Conservation (phyloP, 2,113 vertebrate species). For the Heterocephalus glaber region DNA sequence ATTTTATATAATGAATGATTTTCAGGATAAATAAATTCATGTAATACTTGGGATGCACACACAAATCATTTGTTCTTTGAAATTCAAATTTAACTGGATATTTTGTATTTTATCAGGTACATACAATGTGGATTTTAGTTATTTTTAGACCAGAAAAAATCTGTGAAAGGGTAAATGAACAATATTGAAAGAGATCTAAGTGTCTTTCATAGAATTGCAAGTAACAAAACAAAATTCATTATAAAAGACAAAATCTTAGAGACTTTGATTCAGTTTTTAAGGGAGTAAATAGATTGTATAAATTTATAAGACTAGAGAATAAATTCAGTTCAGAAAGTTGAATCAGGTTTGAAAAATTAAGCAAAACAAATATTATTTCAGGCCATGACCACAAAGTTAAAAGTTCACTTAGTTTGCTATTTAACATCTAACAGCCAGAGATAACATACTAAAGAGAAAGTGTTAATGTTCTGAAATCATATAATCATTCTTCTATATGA, state of each 20-base stretch:
- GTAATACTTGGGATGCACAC: neutral
- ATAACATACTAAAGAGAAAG: neutral
- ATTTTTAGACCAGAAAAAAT: neutral
- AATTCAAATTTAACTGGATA: neutral
- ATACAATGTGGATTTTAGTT: neutral
- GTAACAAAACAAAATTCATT: neutral
- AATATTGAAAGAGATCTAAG: neutral
- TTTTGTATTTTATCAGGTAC: conserved; percentile 1
- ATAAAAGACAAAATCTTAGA: conserved; percentile 2
- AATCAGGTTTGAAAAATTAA: neutral
- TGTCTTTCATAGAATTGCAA: neutral
- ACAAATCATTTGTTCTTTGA: neutral
- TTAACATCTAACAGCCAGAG: neutral
- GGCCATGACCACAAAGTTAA: neutral
- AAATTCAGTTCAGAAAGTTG: neutral
- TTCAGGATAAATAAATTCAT: neutral
- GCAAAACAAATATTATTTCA: neutral
- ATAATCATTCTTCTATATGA: neutral
- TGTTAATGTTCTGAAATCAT: neutral
- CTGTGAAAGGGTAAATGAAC: neutral
- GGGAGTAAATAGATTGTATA: neutral
- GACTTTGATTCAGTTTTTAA: neutral
- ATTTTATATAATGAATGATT: conserved; percentile 39
- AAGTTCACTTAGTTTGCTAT: neutral
- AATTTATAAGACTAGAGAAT: neutral